Evolutionary conservation across 2,797 vertebrate species (phyloP), one percentile per base, ranked within the genome.

Genomic region (Phrynocephalus vlangalii): DNA sequence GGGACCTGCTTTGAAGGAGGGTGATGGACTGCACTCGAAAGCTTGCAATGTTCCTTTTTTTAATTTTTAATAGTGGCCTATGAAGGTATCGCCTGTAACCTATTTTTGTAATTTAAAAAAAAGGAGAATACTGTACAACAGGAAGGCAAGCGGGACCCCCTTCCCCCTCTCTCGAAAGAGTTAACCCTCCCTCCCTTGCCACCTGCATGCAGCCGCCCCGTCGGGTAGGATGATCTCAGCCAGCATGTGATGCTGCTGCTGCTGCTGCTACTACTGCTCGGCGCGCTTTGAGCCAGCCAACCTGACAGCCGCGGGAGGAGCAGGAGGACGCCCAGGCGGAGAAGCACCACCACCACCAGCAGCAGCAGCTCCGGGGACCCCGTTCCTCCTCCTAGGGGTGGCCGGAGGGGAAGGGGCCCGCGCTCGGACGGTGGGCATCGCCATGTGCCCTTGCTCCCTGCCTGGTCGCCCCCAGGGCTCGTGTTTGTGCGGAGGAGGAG

Each of bases 191-290:
- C 68, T 78, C 70, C 28, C 33, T 33, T 38, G 6, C 6, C 22
- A 1, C 68, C 0, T 10, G 80, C 83, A 84, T 82, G 67, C 85
- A 86, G 93, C 90, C 91, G 76, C 85, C 88, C 89, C 94, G 85
- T 82, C 75, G 97, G 97, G 97, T 97, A 96, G 97, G 97, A 98
- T 99, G 98, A 98, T 98, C 90, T 87, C 91, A 90, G 94, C 95
- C 93, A 97, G 96, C 98, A 98, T 97, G 98, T 98, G 98, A 98
- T 97, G 96, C 95, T 44, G 38, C 38, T 44, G 38, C 38, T 44
- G 38, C 38, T 33, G 33, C 33, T 33, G 33, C 33, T 33, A 33
- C 33, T 33, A 1, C 33, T 97, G 96, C 97, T 96, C 95, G 86
- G 93, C 75, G 91, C 75, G 89, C 87, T 95, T 94, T 96, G 96